A percentile compares a stretch with the other conserved stretches of the same genome.
Evolutionary conservation across 2,113 vertebrate species (phyloP).

Genomic region (Colossoma macropomum): DNA sequence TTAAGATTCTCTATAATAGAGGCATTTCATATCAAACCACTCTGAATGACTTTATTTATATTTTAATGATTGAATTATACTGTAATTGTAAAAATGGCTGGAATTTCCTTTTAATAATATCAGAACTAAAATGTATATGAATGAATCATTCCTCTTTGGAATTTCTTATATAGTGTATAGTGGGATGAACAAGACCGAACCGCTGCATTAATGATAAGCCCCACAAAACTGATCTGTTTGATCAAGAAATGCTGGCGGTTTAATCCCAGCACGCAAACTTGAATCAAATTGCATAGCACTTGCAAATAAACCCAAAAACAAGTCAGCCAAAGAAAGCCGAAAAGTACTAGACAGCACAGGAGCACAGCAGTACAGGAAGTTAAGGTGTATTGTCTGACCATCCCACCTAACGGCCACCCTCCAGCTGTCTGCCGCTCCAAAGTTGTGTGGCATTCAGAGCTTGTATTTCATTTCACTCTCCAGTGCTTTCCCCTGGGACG

Average conservation of each 20-base stretch:
- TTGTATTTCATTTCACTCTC: slow-evolving; percentile 57
- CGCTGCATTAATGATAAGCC: not conserved
- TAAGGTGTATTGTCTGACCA: not conserved
- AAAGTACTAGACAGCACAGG: not conserved
- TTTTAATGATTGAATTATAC: too few species aligned
- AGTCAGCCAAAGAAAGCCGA: not conserved
- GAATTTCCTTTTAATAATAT: too few species aligned
- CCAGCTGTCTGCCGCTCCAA: not conserved
- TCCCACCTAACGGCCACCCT: slow-evolving; percentile 7
- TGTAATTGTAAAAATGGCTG: too few species aligned
- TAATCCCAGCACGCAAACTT: not conserved
- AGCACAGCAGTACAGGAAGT: not conserved
- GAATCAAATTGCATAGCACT: not conserved
- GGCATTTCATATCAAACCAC: too few species aligned
- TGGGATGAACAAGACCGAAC: not conserved
- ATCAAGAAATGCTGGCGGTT: not conserved
- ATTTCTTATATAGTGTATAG: not conserved
- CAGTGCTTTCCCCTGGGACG: slow-evolving; percentile 50
- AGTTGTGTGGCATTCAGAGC: slow-evolving; percentile 45
- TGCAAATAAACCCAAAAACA: not conserved
- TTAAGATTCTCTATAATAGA: too few species aligned
- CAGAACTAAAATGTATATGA: too few species aligned
- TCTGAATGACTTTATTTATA: too few species aligned
- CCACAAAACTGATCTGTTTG: not conserved
- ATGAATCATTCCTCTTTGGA: too few species aligned